Evolutionary conservation across 1,140 invertebrate genomes (phyloP), one percentile per base, ranked within the genome.

Genomic region (Magallana angulata): DNA sequence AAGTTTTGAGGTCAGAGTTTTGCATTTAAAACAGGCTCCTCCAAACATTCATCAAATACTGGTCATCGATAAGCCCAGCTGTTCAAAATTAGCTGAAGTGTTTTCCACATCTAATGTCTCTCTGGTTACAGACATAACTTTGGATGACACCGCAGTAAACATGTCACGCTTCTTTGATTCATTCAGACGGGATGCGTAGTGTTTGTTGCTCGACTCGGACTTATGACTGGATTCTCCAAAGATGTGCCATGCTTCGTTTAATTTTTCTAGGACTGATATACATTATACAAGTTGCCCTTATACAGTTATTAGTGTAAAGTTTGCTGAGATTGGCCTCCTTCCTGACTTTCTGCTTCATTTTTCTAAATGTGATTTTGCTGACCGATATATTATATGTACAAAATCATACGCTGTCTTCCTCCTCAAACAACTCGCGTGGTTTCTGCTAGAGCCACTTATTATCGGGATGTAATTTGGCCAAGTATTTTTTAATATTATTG

Each of bases 271-370:
- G 6, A 64, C 57, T 18, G 85, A 84, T n/a, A n/a, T n/a, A n/a
- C n/a, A n/a, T n/a, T 36, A 89, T 80, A 68, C 82, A 80, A 18
- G 88, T 89, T 7, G 85, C 82, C 8, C 82, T 16, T 9, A 89
- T 84, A 64, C 85, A 89, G 57, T 86, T 85, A 57, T 89, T 87
- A 60, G 85, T 81, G 64, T 89, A 89, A 2, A 57, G 48, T 71
- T 64, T 48, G 18, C 85, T 84, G 6, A 89, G 60, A 12, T 87
- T 60, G 11, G 59, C 59, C 59, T 60, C 59, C 59, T 60, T 60
- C 2, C 59, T 12, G 59, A 60, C 7, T 60, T 60, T 86, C 24
- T 82, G 59, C 85, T 87, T 89, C 18, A 60, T 59, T 2, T 57
- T 76, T 36, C 82, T 64, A 36, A 89, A 56, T 12, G 84, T 84